Evolutionary conservation across 2,113 vertebrate species (phyloP).

Genomic region (Aplodontia rufa): DNA sequence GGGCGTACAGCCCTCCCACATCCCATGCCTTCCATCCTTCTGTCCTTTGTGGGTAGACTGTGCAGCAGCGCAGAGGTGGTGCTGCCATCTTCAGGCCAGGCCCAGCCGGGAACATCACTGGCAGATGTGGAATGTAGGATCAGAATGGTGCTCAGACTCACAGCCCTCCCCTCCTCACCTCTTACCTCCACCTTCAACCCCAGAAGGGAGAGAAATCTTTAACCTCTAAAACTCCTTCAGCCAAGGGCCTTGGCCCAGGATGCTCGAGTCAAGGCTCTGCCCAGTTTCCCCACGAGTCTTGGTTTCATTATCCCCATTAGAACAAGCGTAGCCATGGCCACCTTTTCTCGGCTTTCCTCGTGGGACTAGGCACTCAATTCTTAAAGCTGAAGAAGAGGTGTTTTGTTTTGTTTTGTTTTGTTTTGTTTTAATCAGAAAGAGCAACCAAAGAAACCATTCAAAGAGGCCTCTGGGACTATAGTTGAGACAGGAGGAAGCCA

Average conservation of each 20-base stretch:
- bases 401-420: no score
- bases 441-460: not conserved
- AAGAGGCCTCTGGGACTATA: not conserved
- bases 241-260: not conserved
- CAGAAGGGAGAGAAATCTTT: not conserved
- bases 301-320: not conserved
- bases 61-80: not conserved
- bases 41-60: not conserved
- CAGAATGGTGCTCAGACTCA: not conserved
- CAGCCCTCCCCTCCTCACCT: not conserved
- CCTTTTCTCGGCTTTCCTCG: not conserved
- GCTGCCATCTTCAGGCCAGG: constrained; percentile 24
- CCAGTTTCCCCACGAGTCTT: not conserved
- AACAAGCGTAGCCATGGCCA: not conserved
- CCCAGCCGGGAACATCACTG: not conserved
- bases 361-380: not conserved
- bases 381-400: not conserved
- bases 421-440: constrained; percentile 27
- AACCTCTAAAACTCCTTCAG: not conserved
- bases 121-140: not conserved
- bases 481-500: not conserved
- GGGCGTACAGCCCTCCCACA: not conserved
- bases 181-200: not conserved
- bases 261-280: not conserved
- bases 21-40: not conserved